Percentiles rank a stretch among this genome's conserved stretches.
Conservation (phyloP, 2,113 vertebrate genomes). For the Todiramphus saurophagus region DNA sequence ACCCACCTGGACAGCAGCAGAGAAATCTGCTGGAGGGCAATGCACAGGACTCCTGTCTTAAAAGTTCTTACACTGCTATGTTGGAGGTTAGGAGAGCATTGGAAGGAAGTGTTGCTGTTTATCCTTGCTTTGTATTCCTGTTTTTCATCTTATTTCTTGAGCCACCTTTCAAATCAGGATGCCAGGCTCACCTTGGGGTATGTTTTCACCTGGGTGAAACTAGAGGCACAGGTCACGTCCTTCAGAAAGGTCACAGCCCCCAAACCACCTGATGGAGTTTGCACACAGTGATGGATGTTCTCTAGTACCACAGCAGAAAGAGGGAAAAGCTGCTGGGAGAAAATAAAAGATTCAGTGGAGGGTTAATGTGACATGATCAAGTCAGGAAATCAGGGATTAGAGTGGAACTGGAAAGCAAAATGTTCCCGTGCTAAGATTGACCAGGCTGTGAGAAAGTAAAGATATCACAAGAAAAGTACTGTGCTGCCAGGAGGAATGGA, state of each 20-base stretch:
- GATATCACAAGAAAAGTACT: not conserved
- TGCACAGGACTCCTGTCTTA: not conserved
- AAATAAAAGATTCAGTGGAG: not conserved
- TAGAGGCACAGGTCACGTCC: not conserved
- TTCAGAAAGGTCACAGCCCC: not conserved
- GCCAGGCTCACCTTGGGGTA: not conserved
- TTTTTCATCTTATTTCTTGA: not conserved
- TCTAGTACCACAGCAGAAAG: not conserved
- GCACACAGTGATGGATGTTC: not conserved
- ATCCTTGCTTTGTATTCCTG: not conserved
- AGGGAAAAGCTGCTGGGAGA: not conserved
- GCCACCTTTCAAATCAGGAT: not conserved
- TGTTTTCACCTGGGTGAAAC: not conserved
- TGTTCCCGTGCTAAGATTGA: not conserved
- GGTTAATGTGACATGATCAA: not conserved
- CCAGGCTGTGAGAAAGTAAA: not conserved
- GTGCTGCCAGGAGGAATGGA: not conserved
- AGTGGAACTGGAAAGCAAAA: not conserved
- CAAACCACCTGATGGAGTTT: not conserved
- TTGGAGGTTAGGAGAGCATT: not conserved
- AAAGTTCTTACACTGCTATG: not conserved
- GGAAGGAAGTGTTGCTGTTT: not conserved
- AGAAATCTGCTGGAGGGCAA: not conserved
- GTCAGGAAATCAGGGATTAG: not conserved
- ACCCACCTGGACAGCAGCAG: not conserved